Evolutionary conservation across 2,888 invertebrate species (phyloP), one percentile per base, ranked within the genome.

Genomic region (Choristoneura rosaceana): DNA sequence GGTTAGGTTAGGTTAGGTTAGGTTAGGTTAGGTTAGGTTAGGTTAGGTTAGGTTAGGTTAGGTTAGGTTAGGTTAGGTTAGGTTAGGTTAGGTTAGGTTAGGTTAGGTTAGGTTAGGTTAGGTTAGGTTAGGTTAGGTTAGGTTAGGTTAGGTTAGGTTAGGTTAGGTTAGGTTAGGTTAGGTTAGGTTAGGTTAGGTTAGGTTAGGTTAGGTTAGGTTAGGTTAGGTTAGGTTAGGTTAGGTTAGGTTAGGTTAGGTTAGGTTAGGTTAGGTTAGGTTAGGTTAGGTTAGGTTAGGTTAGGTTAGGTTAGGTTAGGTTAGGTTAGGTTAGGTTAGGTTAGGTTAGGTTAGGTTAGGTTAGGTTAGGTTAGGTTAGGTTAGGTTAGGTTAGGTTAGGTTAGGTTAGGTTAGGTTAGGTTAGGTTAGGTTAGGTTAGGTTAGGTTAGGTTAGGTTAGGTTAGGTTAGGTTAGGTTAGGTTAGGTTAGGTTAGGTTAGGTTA

Each of bases 1-100:
- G n/a, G n/a, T n/a, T n/a, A 43, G 10, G 10, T 8, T 8, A 43
- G 10, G 10, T 50, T 50, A 65, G 65, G 65, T 65, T 65, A 65
- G 65, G 65, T 65, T 65, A 65, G 65, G 65, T 65, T 65, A 65
- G 65, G 65, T 65, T 65, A 65, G 65, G 65, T 65, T 65, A 65
- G 65, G 65, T 65, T 65, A 65, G 65, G 65, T 65, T 65, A 65
- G 65, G 65, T 65, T 65, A 65, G 65, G 65, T 65, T 65, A 65
- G 65, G 65, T 65, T 65, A 65, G 65, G 65, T 65, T 65, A 65
- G 65, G 65, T 65, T 65, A 65, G 65, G 65, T 65, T 65, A 65
- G 65, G 65, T 65, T 65, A 65, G 65, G 65, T 65, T 65, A 65
- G 65, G 65, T 65, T 65, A 65, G 65, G 65, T 65, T 65, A 65